phyloP scores from a whole-genome alignment of 2,113 vertebrate species.

The Plecturocebus donacophilus region DNA sequence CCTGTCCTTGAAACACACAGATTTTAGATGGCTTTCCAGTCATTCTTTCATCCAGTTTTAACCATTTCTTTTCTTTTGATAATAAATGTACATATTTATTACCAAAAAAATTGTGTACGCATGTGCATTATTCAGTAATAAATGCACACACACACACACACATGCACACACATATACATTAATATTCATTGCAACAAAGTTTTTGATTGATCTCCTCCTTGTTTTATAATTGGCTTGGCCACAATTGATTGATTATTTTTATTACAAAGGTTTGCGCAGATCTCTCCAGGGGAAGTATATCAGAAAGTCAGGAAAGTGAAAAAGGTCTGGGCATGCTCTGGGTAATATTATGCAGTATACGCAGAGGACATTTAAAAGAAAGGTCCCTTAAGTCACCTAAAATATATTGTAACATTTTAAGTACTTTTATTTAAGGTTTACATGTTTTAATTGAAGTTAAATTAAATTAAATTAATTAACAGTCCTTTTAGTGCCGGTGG shows the following conservation, averaged over 20 bases:
- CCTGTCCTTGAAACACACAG: background rate
- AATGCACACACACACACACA: background rate
- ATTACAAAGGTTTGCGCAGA: background rate
- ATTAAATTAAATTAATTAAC: background rate
- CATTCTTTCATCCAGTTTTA: background rate
- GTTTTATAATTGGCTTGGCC: background rate
- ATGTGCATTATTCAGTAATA: background rate
- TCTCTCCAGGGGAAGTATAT: background rate
- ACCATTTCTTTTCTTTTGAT: background rate
- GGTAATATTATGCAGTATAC: background rate
- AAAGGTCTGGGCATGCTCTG: background rate
- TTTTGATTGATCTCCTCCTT: background rate
- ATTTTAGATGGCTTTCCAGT: background rate
- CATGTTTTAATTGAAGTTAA: background rate
- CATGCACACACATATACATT: background rate
- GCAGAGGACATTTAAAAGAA: background rate
- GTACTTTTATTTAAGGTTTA: background rate
- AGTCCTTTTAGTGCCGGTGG: background rate
- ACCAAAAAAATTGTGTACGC: too few species aligned
- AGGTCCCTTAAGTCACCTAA: background rate
- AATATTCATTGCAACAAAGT: background rate
- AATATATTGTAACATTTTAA: background rate
- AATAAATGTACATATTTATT: background rate
- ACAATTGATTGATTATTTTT: background rate
- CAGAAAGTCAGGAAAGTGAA: background rate